These are phyloP conservation scores for Neodiprion lecontei DNA, from an alignment of 1,140 invertebrate genomes.

Conservation along the genomic window DNA sequence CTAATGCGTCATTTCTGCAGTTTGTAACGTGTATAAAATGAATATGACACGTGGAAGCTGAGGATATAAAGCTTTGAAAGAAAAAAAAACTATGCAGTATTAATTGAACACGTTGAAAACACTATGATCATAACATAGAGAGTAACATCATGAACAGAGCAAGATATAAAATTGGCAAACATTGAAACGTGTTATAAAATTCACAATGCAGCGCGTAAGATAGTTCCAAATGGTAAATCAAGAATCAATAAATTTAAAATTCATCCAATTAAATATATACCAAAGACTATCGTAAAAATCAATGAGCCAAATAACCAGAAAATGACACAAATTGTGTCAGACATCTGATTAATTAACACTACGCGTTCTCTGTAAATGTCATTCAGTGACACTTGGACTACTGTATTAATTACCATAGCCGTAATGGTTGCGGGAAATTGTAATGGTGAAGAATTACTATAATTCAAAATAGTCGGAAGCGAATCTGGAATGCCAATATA, in stretches of 20 bases:
- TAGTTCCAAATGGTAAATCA: not conserved
- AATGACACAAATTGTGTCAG: not conserved
- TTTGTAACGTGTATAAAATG: not conserved
- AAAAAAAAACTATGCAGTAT: not conserved
- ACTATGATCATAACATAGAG: not conserved
- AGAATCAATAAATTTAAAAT: not conserved
- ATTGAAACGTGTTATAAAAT: conserved; percentile 8
- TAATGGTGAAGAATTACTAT: not conserved
- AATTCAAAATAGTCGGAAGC: too few relatives aligned
- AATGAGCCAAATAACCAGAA: not conserved
- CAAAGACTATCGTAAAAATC: too few relatives aligned
- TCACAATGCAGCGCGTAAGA: not conserved
- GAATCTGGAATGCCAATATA: too few relatives aligned
- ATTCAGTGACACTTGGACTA: not conserved
- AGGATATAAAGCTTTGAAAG: not conserved
- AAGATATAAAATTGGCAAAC: not conserved
- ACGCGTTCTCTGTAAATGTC: not conserved
- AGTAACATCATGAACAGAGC: too few relatives aligned
- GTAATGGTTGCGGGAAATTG: not conserved
- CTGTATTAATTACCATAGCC: not conserved
- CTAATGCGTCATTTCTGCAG: not conserved
- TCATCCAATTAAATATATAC: too few relatives aligned
- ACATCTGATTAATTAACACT: not conserved
- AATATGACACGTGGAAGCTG: not conserved
- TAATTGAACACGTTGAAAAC: not conserved